phyloP scores from a whole-genome alignment of 2,113 vertebrate species.

The Podarcis cretensis region DNA sequence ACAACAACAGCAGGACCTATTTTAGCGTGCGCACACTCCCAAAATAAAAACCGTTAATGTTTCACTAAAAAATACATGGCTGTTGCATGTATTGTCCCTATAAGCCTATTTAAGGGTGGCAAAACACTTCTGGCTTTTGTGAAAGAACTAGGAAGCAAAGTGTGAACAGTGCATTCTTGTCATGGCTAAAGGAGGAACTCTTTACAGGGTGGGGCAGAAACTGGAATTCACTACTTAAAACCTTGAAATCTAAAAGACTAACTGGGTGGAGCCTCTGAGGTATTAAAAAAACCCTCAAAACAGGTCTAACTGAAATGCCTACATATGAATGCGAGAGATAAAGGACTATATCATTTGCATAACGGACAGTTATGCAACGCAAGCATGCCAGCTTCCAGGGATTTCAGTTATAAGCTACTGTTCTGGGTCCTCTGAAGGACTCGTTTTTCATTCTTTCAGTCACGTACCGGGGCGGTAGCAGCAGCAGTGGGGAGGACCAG shows the following conservation, averaged over 20 bases:
- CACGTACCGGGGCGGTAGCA: background rate
- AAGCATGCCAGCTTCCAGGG: background rate
- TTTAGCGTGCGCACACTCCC: too few relatives aligned
- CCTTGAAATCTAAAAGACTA: background rate
- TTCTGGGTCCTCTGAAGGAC: background rate
- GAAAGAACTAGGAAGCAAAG: background rate
- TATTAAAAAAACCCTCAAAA: background rate
- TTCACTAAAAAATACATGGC: background rate
- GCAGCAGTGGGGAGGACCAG: background rate
- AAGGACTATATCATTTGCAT: background rate
- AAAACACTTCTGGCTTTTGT: background rate
- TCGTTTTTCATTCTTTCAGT: background rate
- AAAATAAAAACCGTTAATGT: background rate
- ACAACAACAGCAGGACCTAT: too few relatives aligned
- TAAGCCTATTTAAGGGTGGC: background rate
- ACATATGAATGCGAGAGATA: background rate
- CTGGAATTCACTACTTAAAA: conserved; percentile 8
- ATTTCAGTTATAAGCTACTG: background rate
- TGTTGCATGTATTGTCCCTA: background rate
- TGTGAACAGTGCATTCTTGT: background rate
- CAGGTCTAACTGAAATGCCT: conserved; percentile 7
- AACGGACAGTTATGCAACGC: conserved; percentile 4
- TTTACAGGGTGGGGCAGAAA: background rate
- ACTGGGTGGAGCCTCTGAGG: background rate
- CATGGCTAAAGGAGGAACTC: background rate